phyloP scores from a whole-genome alignment of 92 coral and sea anemone species.

The Galaxea fascicularis region DNA sequence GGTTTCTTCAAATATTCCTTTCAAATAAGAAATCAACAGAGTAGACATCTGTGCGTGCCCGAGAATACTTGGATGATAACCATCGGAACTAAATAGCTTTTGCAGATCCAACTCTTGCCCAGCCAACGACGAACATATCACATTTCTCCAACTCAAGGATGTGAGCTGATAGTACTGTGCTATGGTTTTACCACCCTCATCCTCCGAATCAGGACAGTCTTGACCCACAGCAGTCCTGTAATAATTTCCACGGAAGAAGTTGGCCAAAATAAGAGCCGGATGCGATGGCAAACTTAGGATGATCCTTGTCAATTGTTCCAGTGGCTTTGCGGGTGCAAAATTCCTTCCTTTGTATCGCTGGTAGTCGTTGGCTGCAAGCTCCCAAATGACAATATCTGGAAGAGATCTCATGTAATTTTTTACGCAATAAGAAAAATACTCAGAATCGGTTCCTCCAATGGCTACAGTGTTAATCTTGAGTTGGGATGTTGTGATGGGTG shows the following conservation, averaged over 20 bases:
- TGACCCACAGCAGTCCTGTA: conserved; percentile 79
- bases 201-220: conserved; percentile 97
- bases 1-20: conserved; percentile 86
- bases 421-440: conserved; percentile 95
- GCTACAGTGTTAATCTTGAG: conserved; percentile 83
- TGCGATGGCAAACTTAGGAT: conserved; percentile 86
- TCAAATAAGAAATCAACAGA: conserved; percentile 84
- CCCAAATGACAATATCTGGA: conserved; percentile 97
- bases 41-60: conserved; percentile 98
- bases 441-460: conserved; percentile 98
- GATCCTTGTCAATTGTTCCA: conserved; percentile 91
- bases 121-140: conserved; percentile 74
- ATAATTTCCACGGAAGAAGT: conserved; percentile 92
- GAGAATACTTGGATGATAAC: conserved; percentile 93
- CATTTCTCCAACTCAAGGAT: conserved; percentile 94
- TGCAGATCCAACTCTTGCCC: conserved; percentile 47
- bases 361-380: conserved; percentile 97
- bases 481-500: conserved; percentile 78
- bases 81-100: conserved; percentile 91
- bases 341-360: conserved; percentile 76
- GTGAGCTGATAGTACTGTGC: conserved; percentile 92
- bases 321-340: conserved; percentile 90
- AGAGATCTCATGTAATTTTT: conserved; percentile 78
- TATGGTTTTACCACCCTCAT: conserved; percentile 84
- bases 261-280: conserved; percentile 91